These are phyloP conservation scores for Triplophysa rosa DNA, from an alignment of 2,113 vertebrate genomes.

Conservation along the genomic window DNA sequence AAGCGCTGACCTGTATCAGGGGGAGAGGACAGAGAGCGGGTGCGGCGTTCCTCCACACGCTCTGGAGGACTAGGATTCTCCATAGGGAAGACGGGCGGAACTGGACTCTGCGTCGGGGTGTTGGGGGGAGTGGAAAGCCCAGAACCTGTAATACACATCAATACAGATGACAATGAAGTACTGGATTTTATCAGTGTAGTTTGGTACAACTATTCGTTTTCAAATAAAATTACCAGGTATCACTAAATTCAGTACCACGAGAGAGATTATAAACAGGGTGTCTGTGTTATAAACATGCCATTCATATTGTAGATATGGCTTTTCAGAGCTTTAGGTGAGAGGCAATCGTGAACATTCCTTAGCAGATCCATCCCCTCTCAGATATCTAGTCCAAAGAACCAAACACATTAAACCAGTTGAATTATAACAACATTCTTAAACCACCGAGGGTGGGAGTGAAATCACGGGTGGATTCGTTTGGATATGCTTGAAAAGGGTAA, in stretches of 20 bases:
- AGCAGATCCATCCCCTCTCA: no score
- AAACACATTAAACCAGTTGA: background rate
- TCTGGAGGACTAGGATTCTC: constrained; percentile 84
- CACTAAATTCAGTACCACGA: no score
- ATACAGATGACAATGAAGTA: constrained; percentile 6
- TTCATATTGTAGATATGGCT: background rate
- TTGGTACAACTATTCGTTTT: no score
- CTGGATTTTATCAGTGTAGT: background rate
- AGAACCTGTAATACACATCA: constrained; percentile 74
- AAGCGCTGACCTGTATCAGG: constrained; percentile 83
- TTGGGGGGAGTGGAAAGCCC: constrained; percentile 86
- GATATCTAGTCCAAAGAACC: background rate
- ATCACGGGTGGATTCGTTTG: background rate
- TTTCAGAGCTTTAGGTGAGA: background rate
- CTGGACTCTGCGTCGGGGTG: constrained; percentile 87
- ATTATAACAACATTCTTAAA: background rate
- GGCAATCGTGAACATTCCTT: background rate
- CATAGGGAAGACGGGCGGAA: constrained; percentile 83
- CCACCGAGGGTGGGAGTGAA: background rate
- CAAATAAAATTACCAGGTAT: no score
- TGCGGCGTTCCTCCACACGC: constrained; percentile 78
- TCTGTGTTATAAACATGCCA: no score
- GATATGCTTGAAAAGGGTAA: background rate
- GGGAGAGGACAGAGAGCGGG: constrained; percentile 81
- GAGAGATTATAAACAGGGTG: no score